Conservation (phyloP, 2,888 invertebrate species). For the Phrixothrix hirtus region DNA sequence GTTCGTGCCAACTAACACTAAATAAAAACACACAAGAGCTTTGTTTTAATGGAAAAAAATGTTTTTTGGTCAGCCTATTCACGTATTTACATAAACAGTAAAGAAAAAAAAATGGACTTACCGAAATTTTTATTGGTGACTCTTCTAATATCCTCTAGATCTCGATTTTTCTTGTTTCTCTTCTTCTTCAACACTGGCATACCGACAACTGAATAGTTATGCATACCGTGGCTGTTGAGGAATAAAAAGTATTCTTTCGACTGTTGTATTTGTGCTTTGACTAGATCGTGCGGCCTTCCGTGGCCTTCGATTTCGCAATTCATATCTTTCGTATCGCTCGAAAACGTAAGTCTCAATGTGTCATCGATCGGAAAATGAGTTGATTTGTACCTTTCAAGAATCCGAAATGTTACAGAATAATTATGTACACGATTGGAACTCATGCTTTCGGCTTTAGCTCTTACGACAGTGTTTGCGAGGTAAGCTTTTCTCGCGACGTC, state of each 20-base stretch:
- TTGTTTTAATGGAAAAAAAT: too few relatives aligned
- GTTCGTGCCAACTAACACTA: constrained; percentile 8
- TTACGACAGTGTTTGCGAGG: constrained; percentile 68
- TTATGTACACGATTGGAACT: constrained; percentile 61
- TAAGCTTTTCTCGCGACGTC: constrained; percentile 68
- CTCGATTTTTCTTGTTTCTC: constrained; percentile 42
- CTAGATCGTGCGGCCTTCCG: constrained; percentile 51
- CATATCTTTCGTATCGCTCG: constrained; percentile 50
- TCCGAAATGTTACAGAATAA: constrained; percentile 70
- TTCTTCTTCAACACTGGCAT: constrained; percentile 57
- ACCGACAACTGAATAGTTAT: constrained; percentile 62
- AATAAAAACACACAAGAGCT: neutral
- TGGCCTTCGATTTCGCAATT: constrained; percentile 46
- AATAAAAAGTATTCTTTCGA: constrained; percentile 65
- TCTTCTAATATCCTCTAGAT: constrained; percentile 42
- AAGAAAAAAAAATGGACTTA: constrained; percentile 37
- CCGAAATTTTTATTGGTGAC: constrained; percentile 47
- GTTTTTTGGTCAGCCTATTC: too few relatives aligned
- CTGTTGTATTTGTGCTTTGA: constrained; percentile 61
- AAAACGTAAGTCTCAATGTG: constrained; percentile 60
- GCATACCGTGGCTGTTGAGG: constrained; percentile 62
- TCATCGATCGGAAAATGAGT: constrained; percentile 53
- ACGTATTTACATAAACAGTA: too few relatives aligned
- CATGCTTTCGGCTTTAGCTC: constrained; percentile 67
- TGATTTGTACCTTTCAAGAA: constrained; percentile 66